Percentiles rank a stretch among this genome's conserved stretches.
Evolutionary conservation across 2,113 vertebrate genomes (phyloP).

Genomic region (Scopus umbretta): DNA sequence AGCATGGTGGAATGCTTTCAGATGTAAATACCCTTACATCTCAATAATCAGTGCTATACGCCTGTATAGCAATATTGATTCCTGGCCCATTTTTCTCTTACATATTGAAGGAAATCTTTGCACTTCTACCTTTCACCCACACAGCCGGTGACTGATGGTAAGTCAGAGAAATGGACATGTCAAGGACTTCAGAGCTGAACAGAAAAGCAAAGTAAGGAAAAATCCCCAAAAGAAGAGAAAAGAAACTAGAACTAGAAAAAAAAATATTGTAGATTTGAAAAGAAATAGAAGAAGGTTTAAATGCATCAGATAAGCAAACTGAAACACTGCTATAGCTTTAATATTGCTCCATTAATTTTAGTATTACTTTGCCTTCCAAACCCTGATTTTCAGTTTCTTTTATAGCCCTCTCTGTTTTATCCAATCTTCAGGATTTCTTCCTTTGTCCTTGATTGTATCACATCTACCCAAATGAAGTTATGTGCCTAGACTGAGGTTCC

Average conservation of each 20-base stretch:
- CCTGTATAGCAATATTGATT: constrained; percentile 21
- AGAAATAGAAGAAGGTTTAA: not conserved
- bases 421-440: not conserved
- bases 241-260: not conserved
- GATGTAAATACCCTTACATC: constrained; percentile 48
- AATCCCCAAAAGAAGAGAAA: not conserved
- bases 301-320: not conserved
- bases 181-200: not conserved
- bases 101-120: constrained; percentile 21
- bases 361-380: not conserved
- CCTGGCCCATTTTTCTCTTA: not conserved
- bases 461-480: not conserved
- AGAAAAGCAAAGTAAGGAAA: not conserved
- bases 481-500: not conserved
- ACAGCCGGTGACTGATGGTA: not conserved
- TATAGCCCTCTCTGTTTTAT: not conserved
- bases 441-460: not conserved
- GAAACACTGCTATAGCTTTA: not conserved
- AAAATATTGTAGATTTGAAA: not conserved
- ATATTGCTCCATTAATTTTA: not conserved
- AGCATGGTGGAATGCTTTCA: constrained; percentile 28
- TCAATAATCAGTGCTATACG: not conserved
- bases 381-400: not conserved
- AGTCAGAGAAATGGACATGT: not conserved
- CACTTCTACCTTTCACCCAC: not conserved